Base-by-base conservation (phyloP, 1,140 invertebrate genomes). In the Heliconius melpomene region DNA sequence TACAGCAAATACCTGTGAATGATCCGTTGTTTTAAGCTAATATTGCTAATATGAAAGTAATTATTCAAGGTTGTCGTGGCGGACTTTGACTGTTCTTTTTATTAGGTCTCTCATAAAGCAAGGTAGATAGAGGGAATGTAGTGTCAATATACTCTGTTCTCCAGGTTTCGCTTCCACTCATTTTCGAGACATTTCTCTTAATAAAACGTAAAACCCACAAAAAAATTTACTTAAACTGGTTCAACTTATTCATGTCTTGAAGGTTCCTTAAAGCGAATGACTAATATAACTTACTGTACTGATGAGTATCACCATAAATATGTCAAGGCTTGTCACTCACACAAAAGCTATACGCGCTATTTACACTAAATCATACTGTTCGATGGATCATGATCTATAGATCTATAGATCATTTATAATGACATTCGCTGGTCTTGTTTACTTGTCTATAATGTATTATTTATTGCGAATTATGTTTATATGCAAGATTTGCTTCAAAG, bases 221-320 rank as follows among this genome's bases (percentile, higher is more conserved):
- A 60, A 23, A 9, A 29, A 5, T 29, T 66, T 29, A 29, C n/a
- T 66, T 66, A 3, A 26, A 3, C 13, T 66, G 60, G 60, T 66
- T 26, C 60, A 66, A 3, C 16, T 66, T 66, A 18, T 66, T 16
- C 13, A 29, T 26, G 23, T 16, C n/a, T 66, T 66, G 60, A 66
- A 26, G 60, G 60, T 50, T 50, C 75, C 60, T 38, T 50, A 40
- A 70, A 40, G 57, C 23, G 54, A 32, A 66, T 60, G 60, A 38
- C 74, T 60, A 75, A 75, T 54, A 26, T 75, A 57, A 75, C 74
- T 60, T 66, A 75, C 74, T 66, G 75, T 66, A 75, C 74, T 26
- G 75, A 70, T 70, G 36, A 77, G 60, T 66, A 77, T 77, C 71
- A 71, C n/a, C 60, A 77, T 70, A 77, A 77, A 77, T 77, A 77